Base-by-base conservation (phyloP, 2,113 vertebrate genomes). In the Progne subis region DNA sequence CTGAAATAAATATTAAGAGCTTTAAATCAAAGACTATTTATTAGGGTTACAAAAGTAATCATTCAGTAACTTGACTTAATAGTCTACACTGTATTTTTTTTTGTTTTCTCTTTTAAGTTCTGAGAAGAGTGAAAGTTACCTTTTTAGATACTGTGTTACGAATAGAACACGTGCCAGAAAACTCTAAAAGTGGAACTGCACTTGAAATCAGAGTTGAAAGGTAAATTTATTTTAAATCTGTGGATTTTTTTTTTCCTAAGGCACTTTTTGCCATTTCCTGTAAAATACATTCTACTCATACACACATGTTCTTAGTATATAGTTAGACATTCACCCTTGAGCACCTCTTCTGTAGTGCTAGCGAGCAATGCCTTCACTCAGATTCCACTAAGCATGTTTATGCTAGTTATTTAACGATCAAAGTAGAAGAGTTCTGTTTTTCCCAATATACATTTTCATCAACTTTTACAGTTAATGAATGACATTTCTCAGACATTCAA, bases 121-220 rank as follows among this genome's bases (percentile, higher is more conserved):
- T 99, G 92, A 98, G 99, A 98, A 98, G 99, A 98, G 99, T 99
- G 44, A 99, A 99, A 97, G 99, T 99, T 96, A 99, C 98, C 8
- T 99, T 99, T 98, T 93, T 99, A 97, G 99, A 99, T 91, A 99
- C 99, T 37, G 98, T 99, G 88, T 98, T 99, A 86, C 98, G 99
- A 98, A 98, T 99, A 60, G 99, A 99, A 97, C 99, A 99, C 46
- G 98, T 99, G 92, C 99, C 98, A 1, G 99, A 99, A 97, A 99
- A 99, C 97, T 99, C 99, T 75, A 99, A 99, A 98, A 99, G 98
- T 92, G 99, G 99, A 97, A 98, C 99, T 69, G 99, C 99, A 37
- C 98, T 99, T 95, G 99, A 99, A 98, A 98, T 99, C 94, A 98
- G 98, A 96, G 98, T 99, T 39, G 98, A 98, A 94, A 99, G 98